phyloP scores from a whole-genome alignment of 2,888 invertebrate genomes.

The Dioctria linearis region DNA sequence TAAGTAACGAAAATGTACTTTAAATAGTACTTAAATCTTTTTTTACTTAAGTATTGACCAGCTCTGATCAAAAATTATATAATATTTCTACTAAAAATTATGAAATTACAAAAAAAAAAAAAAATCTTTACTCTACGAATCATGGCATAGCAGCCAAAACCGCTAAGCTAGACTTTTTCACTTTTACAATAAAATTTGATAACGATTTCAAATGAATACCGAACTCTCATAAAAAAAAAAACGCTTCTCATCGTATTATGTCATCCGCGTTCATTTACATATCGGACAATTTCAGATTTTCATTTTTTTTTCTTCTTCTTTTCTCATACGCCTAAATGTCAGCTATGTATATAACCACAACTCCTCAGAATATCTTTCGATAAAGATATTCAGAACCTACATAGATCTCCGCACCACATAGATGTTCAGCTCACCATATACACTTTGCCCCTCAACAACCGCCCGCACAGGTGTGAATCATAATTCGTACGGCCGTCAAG shows the following conservation, averaged over 20 bases:
- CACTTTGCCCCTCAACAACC: constrained; percentile 11
- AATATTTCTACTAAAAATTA: too few species aligned
- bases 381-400: constrained; percentile 16
- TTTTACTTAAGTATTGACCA: too few species aligned
- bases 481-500: background rate
- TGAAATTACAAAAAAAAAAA: too few species aligned
- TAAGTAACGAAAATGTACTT: too few species aligned
- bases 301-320: background rate
- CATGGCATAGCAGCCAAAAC: too few species aligned
- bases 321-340: constrained; percentile 1
- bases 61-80: too few species aligned
- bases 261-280: constrained; percentile 30
- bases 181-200: too few species aligned
- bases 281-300: constrained; percentile 12
- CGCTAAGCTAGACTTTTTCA: too few species aligned
- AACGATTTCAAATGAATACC: too few species aligned
- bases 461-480: constrained; percentile 32
- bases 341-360: background rate
- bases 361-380: constrained; percentile 10
- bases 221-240: too few species aligned
- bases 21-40: too few species aligned
- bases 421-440: background rate
- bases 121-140: too few species aligned
- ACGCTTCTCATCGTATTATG: constrained; percentile 13
- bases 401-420: background rate